phyloP scores from a whole-genome alignment of 2,888 invertebrate genomes.

The Caenorhabditis sinica region DNA sequence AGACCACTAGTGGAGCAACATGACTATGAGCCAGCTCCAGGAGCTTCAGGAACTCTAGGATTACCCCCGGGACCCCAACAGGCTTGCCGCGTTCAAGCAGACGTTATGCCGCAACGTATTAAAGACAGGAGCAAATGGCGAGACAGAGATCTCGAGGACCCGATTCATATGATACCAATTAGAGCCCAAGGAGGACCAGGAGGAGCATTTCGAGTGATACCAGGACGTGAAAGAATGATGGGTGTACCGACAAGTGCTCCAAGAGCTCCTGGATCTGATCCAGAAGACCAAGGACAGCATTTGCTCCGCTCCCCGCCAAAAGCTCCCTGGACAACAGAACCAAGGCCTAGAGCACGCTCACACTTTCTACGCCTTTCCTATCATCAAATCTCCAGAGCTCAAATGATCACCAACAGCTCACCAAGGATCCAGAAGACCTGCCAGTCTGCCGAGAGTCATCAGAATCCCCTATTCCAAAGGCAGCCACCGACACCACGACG shows the following conservation, averaged over 20 bases:
- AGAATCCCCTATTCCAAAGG: background rate
- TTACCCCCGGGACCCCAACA: background rate
- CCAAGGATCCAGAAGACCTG: constrained; percentile 32
- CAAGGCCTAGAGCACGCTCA: no score
- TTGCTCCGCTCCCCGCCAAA: constrained; percentile 34
- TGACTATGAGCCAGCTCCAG: no score
- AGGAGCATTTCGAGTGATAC: background rate
- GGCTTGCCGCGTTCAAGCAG: constrained; percentile 5
- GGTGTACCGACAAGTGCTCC: background rate
- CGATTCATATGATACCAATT: background rate
- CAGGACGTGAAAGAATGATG: constrained; percentile 10
- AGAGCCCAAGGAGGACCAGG: background rate
- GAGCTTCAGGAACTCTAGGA: background rate
- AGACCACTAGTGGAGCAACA: background rate
- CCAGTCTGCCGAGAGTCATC: background rate
- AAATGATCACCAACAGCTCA: constrained; percentile 41
- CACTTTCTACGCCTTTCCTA: constrained; percentile 26
- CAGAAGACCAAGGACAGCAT: background rate
- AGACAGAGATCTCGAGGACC: constrained; percentile 20
- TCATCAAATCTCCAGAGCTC: constrained; percentile 16
- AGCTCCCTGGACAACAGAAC: background rate
- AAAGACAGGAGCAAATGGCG: constrained; percentile 27
- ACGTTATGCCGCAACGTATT: constrained; percentile 58
- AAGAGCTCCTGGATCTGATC: no score
- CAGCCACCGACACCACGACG: background rate